phyloP scores from a whole-genome alignment of 2,797 vertebrate species.

The Babyrousa celebensis region DNA sequence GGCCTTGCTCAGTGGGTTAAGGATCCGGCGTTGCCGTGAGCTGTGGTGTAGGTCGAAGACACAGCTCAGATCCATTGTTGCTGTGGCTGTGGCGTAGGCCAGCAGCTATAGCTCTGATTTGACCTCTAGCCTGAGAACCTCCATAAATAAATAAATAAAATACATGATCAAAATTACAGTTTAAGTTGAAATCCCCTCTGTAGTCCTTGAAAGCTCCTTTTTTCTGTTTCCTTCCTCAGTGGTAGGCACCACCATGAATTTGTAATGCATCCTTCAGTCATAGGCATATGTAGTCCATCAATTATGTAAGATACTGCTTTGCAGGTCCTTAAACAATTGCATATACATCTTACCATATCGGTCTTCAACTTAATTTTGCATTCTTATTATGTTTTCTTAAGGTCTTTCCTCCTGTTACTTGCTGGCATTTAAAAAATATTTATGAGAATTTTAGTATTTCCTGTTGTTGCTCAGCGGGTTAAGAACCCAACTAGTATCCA shows the following conservation, averaged over 20 bases:
- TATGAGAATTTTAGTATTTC: not conserved
- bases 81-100: too few relatives aligned
- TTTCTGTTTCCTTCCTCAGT: not conserved
- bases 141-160: too few relatives aligned
- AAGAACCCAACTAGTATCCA: too few relatives aligned
- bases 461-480: too few relatives aligned
- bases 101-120: too few relatives aligned
- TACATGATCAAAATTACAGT: not conserved
- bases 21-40: too few relatives aligned
- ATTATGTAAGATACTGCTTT: not conserved
- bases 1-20: too few relatives aligned
- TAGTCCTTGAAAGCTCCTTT: not conserved
- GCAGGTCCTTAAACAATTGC: not conserved
- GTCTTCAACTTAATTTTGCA: conserved; percentile 53
- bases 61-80: too few relatives aligned
- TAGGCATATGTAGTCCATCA: not conserved
- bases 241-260: not conserved
- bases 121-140: too few relatives aligned
- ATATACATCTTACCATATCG: not conserved
- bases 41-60: too few relatives aligned
- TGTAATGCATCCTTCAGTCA: not conserved
- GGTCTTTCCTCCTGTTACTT: not conserved
- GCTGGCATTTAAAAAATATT: not conserved
- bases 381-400: conserved; percentile 7
- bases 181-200: not conserved